phyloP scores from a whole-genome alignment of 2,888 invertebrate genomes.

The Drosophila atroscutellata region DNA sequence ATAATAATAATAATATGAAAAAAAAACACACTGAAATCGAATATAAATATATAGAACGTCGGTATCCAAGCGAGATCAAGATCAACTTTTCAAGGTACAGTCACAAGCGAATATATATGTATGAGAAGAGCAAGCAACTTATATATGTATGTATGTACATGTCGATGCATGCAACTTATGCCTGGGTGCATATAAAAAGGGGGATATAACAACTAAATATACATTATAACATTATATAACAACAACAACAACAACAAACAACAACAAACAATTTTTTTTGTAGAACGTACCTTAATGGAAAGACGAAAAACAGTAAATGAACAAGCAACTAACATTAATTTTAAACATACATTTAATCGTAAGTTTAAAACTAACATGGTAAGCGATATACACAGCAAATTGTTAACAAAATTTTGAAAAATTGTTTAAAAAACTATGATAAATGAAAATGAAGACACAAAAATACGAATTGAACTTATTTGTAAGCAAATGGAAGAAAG shows the following conservation, averaged over 20 bases:
- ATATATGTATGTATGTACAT: constrained; percentile 28
- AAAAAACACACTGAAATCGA: constrained; percentile 7
- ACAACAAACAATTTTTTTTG: constrained; percentile 55
- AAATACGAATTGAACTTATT: constrained; percentile 55
- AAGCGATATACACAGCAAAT: constrained; percentile 63
- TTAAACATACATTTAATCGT: constrained; percentile 74
- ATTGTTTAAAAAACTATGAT: constrained; percentile 54
- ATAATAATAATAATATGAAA: not conserved
- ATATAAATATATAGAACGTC: constrained; percentile 8
- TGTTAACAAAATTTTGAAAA: constrained; percentile 67
- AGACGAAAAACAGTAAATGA: constrained; percentile 33
- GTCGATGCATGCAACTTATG: constrained; percentile 21
- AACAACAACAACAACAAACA: constrained; percentile 23
- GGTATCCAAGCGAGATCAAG: constrained; percentile 12
- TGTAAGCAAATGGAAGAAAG: constrained; percentile 39
- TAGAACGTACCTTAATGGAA: constrained; percentile 71
- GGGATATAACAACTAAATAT: constrained; percentile 52
- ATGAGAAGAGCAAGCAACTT: constrained; percentile 26
- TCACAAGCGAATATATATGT: constrained; percentile 14
- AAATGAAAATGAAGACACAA: constrained; percentile 35
- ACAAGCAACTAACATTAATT: constrained; percentile 71
- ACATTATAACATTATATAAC: constrained; percentile 54
- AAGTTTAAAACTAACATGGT: constrained; percentile 64
- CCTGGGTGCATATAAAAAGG: constrained; percentile 16
- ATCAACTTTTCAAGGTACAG: constrained; percentile 33